Evolutionary conservation across 2,113 vertebrate species (phyloP), one percentile per base, ranked within the genome.

Genomic region (Alexandromys fortis): DNA sequence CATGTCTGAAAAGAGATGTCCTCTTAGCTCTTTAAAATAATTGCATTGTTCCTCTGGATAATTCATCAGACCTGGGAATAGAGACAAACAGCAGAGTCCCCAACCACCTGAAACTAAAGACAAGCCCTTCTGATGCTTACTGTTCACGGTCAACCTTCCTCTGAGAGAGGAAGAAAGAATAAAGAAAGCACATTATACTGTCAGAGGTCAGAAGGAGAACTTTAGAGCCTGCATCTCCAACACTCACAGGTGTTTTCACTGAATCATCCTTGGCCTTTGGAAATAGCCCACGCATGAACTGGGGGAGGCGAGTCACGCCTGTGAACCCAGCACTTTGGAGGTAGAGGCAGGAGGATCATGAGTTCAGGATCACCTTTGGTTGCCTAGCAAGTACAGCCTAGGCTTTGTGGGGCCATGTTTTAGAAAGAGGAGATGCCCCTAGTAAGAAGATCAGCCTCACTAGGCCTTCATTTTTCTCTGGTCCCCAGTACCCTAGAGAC

Each of bases 1-100:
- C 33, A 89, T 52, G 17, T 89, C 86, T 68, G 82, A 45, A 90
- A 93, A 86, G 35, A 79, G 52, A 65, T 92, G 58, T 77, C 93
- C 58, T 28, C 67, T 91, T 49, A 82, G 86, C 72, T 14, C 85
- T n/a, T 68, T 70, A 52, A 86, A 90, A 38, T 33, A 22, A 38
- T 49, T 35, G 7, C 22, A 19, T 21, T 7, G 0, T 58, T 81
- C 4, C 38, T 77, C 58, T 79, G 68, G 65, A 13, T 42, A 47
- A 68, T 49, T 93, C 14, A 88, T 76, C 61, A 61, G 72, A 67
- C 35, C 42, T 33, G 58, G 28, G 68, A 82, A 68, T 2, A 11
- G 38, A 81, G 58, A 83, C 58, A n/a, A 83, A 92, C 45, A 72
- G 65, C 2, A 35, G 65, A 35, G 24, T 79, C 38, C 58, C 63